A percentile compares a stretch with the other conserved stretches of the same genome.
These are phyloP conservation scores for Actinopyga echinites DNA, from an alignment of 53 echinoderm and acorn worm species.

Conservation along the genomic window DNA sequence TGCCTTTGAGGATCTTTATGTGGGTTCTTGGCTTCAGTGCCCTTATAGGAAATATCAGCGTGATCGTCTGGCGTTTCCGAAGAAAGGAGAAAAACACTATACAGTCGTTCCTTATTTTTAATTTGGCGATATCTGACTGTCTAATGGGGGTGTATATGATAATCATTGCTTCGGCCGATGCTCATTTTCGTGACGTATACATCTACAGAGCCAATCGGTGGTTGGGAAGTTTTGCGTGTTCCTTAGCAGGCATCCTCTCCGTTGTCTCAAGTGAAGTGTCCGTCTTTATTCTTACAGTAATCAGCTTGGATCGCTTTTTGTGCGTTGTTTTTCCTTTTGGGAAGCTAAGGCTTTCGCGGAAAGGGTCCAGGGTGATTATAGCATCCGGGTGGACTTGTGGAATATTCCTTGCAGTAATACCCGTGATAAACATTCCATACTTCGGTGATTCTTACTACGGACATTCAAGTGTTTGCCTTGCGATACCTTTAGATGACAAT, in stretches of 20 bases:
- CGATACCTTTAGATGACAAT: slow-evolving; percentile 70
- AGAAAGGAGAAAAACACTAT: slow-evolving; percentile 48
- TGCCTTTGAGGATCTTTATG: slow-evolving; percentile 77
- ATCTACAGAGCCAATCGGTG: slow-evolving; percentile 71
- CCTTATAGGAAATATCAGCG: slow-evolving; percentile 80
- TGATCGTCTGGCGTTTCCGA: slow-evolving; percentile 65
- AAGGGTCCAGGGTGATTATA: slow-evolving; percentile 53
- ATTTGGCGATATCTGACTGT: slow-evolving; percentile 86
- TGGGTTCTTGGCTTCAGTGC: slow-evolving; percentile 92
- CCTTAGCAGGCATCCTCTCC: slow-evolving; percentile 74
- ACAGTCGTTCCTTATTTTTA: slow-evolving; percentile 80
- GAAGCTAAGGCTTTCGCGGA: slow-evolving; percentile 46
- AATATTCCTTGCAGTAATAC: slow-evolving; percentile 60
- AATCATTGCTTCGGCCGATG: slow-evolving; percentile 83
- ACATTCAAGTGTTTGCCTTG: slow-evolving; percentile 87
- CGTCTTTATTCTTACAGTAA: slow-evolving; percentile 73
- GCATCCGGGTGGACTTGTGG: slow-evolving; percentile 59
- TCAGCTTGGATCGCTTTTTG: slow-evolving; percentile 87
- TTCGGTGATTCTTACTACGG: slow-evolving; percentile 87
- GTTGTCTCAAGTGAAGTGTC: slow-evolving; percentile 89
- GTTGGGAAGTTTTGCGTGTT: slow-evolving; percentile 67
- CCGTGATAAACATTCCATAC: slow-evolving; percentile 62
- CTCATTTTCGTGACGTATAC: slow-evolving; percentile 72
- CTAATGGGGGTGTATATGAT: slow-evolving; percentile 96
- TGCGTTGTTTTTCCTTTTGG: slow-evolving; percentile 88